phyloP scores from a whole-genome alignment of 2,797 vertebrate genomes.

The Eupleurogrammus muticus region DNA sequence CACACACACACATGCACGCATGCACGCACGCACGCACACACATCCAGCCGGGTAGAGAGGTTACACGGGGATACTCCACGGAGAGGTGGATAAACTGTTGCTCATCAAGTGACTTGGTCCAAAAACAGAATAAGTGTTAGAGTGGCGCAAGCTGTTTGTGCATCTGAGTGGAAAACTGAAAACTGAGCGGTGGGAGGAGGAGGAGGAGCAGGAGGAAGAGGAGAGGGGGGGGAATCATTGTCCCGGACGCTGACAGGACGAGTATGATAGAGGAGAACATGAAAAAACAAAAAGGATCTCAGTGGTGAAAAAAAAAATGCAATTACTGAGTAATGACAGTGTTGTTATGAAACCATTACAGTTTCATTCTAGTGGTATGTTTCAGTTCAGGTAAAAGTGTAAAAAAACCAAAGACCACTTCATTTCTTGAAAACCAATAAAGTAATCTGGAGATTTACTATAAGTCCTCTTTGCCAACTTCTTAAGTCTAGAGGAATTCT shows the following conservation, averaged over 20 bases:
- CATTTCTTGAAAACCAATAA: background rate
- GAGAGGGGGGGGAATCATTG: constrained; percentile 43
- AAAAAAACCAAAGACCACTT: background rate
- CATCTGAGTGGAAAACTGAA: constrained; percentile 75
- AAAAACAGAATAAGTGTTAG: constrained; percentile 74
- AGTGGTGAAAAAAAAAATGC: background rate
- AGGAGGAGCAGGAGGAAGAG: too few species aligned
- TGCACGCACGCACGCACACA: constrained; percentile 54
- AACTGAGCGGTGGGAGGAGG: constrained; percentile 51
- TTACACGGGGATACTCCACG: constrained; percentile 79
- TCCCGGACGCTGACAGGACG: constrained; percentile 39
- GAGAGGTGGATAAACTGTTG: constrained; percentile 74
- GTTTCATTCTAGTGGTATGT: background rate
- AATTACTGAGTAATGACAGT: background rate
- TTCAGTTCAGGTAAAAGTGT: background rate
- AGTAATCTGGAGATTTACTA: background rate
- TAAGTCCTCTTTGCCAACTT: constrained; percentile 1
- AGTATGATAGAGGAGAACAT: background rate
- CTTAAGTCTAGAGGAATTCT: background rate
- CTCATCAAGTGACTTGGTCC: constrained; percentile 72
- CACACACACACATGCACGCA: constrained; percentile 62
- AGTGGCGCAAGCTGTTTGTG: constrained; percentile 71
- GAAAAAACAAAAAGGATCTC: background rate
- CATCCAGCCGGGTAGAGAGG: constrained; percentile 64
- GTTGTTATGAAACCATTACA: background rate